Evolutionary conservation across 2,797 vertebrate genomes (phyloP).

Genomic region (Oreochromis grahami): DNA sequence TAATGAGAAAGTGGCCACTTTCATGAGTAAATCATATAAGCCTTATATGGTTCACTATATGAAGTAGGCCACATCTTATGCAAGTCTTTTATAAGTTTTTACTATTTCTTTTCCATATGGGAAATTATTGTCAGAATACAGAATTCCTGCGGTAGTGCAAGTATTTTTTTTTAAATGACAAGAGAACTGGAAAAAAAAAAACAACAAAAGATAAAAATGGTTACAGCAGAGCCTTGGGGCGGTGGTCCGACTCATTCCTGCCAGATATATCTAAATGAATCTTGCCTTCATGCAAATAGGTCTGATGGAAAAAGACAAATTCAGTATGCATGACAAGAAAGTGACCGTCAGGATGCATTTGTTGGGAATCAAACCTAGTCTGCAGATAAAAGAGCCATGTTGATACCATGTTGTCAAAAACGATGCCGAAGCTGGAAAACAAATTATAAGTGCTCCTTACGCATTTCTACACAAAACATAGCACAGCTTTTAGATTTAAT

Average conservation of each 20-base stretch:
- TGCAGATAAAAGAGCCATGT: constrained; percentile 7
- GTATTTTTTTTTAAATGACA: not conserved
- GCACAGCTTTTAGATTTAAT: constrained; percentile 26
- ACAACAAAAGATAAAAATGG: not conserved
- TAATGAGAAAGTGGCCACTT: no score
- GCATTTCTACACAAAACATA: not conserved
- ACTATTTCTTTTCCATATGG: no score
- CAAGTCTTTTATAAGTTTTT: no score
- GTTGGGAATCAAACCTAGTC: constrained; percentile 8
- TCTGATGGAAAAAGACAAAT: constrained; percentile 6
- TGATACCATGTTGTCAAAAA: constrained; percentile 10
- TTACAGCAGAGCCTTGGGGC: not conserved
- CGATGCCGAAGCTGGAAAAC: not conserved
- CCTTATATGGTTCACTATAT: no score
- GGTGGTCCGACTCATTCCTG: not conserved
- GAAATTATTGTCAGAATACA: not conserved
- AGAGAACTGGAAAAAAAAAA: not conserved
- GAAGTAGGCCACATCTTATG: no score
- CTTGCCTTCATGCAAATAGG: constrained; percentile 1
- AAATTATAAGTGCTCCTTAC: constrained; percentile 1
- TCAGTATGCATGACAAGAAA: not conserved
- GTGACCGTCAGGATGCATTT: constrained; percentile 1
- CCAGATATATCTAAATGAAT: constrained; percentile 34
- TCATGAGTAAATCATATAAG: no score
- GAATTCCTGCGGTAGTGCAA: not conserved